These are phyloP conservation scores for Hyposmocoma kahamanoa DNA, from an alignment of 1,140 invertebrate species.

Conservation along the genomic window DNA sequence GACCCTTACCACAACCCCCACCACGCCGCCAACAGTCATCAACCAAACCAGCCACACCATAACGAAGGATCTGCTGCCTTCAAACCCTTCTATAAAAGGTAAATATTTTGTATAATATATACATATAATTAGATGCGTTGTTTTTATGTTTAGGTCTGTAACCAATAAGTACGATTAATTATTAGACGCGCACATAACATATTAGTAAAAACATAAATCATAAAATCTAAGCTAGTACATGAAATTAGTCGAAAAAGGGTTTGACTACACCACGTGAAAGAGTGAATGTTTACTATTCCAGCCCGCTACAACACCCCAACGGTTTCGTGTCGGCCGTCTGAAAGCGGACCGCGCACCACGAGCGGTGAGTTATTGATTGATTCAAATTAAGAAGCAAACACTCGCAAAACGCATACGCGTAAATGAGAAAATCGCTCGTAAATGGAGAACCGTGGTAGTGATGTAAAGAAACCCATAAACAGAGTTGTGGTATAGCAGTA, in stretches of 20 bases:
- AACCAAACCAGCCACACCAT: slow-evolving; percentile 76
- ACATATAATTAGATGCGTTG: too few species aligned
- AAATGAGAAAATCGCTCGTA: slow-evolving; percentile 47
- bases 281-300: slow-evolving; percentile 48
- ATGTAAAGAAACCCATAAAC: slow-evolving; percentile 59
- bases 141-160: too few species aligned
- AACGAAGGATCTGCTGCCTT: slow-evolving; percentile 82
- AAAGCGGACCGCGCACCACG: slow-evolving; percentile 29
- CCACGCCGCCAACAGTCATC: slow-evolving; percentile 71
- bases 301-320: slow-evolving; percentile 36
- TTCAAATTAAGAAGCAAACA: slow-evolving; percentile 32
- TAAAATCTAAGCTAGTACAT: background rate
- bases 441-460: slow-evolving; percentile 60
- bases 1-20: slow-evolving; percentile 72
- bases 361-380: slow-evolving; percentile 47
- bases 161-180: too few species aligned
- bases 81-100: slow-evolving; percentile 93
- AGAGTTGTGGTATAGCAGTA: slow-evolving; percentile 55
- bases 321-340: slow-evolving; percentile 47
- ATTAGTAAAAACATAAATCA: too few species aligned
- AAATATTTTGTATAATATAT: slow-evolving; percentile 36
- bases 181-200: too few species aligned
- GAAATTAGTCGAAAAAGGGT: background rate
- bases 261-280: slow-evolving; percentile 34
- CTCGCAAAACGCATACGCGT: slow-evolving; percentile 30